These are phyloP conservation scores for Ophion ventricosus DNA, from an alignment of 2,888 invertebrate genomes.

Conservation along the genomic window DNA sequence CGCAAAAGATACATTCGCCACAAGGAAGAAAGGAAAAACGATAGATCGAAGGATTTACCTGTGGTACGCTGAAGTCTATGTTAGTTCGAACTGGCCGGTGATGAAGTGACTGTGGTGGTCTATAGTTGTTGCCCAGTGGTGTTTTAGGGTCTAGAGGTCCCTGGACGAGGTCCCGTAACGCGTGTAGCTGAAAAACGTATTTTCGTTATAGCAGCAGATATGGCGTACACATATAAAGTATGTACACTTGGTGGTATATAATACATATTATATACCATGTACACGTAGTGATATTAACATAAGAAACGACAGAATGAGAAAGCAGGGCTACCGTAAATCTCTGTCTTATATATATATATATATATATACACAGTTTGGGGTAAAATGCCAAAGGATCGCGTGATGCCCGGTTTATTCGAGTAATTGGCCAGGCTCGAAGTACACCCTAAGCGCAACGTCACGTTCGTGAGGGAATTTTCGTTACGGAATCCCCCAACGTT, in stretches of 20 bases:
- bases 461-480: constrained; percentile 63
- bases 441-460: constrained; percentile 47
- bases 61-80: constrained; percentile 94
- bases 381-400: constrained; percentile 61
- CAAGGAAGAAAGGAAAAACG: constrained; percentile 57
- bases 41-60: constrained; percentile 83
- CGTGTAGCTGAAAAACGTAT: constrained; percentile 87
- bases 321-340: constrained; percentile 48
- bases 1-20: background rate
- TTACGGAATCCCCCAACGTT: constrained; percentile 42
- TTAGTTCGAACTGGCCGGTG: constrained; percentile 98
- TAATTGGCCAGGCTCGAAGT: constrained; percentile 59
- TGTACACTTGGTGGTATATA: constrained; percentile 11
- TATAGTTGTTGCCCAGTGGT: constrained; percentile 96
- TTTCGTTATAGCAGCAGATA: constrained; percentile 6
- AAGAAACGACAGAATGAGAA: constrained; percentile 44
- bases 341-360: constrained; percentile 18
- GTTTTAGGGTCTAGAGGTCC: constrained; percentile 94
- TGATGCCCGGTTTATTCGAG: constrained; percentile 58
- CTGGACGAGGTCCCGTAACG: constrained; percentile 93
- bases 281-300: constrained; percentile 24
- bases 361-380: constrained; percentile 10
- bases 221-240: constrained; percentile 6
- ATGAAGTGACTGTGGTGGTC: constrained; percentile 96
- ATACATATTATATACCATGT: background rate